Conservation (phyloP, 2,113 vertebrate species). For the Leucopsar rothschildi region DNA sequence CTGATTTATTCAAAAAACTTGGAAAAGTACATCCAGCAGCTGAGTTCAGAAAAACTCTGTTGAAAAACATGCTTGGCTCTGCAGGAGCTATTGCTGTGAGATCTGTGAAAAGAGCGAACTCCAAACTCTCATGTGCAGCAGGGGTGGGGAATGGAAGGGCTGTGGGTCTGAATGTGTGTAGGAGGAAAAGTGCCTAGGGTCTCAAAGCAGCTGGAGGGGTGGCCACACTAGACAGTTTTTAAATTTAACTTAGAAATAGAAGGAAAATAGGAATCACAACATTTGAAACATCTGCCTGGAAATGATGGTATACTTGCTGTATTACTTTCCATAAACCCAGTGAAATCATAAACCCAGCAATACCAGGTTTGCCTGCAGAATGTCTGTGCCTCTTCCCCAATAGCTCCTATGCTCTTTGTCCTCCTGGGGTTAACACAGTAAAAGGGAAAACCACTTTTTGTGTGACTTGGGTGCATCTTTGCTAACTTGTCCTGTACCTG, state of each 20-base stretch:
- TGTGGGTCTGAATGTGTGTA: background rate
- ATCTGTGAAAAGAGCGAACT: background rate
- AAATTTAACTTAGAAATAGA: background rate
- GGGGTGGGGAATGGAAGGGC: background rate
- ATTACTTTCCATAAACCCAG: background rate
- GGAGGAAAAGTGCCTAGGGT: background rate
- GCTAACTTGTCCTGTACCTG: background rate
- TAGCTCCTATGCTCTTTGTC: background rate
- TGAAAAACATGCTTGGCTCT: background rate
- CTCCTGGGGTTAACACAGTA: background rate
- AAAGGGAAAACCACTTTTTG: background rate
- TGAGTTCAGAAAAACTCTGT: background rate
- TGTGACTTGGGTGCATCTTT: background rate
- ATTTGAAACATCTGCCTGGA: background rate
- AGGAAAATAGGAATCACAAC: background rate
- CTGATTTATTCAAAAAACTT: slow-evolving; percentile 26
- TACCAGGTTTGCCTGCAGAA: background rate
- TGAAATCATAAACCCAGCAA: too few relatives aligned
- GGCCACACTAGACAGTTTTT: background rate
- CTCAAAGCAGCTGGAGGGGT: background rate
- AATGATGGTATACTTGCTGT: background rate
- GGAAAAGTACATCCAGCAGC: slow-evolving; percentile 39
- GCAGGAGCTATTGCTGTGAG: background rate
- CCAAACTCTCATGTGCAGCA: fast-evolving
- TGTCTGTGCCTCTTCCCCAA: background rate